Base-by-base conservation (phyloP, 2,797 vertebrate species). In the Morus bassanus region DNA sequence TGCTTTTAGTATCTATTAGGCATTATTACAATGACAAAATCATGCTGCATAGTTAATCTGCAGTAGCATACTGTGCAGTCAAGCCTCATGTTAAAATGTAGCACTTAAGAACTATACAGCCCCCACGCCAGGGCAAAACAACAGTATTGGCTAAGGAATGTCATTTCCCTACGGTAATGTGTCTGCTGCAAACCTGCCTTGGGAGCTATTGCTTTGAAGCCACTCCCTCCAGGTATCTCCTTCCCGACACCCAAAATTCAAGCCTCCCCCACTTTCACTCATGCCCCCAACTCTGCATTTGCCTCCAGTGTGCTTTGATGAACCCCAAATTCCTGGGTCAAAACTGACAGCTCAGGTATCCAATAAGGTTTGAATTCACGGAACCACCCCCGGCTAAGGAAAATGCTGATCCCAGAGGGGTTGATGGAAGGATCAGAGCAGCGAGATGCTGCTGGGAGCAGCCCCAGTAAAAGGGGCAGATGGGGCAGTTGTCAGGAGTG, bases 1-100 rank as follows among this genome's bases (percentile, higher is more conserved):
- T 17, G 88, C 84, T 89, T 94, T 88, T 37, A 91, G 89, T 78
- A 30, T 91, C 91, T 83, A 77, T 87, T 45, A 88, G 88, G 4
- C 31, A 1, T 31, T 14, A 88, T 46, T 45, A 64, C 56, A 45
- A 21, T 18, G 68, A 53, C 87, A 85, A 63, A 93, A 16, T 23
- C 22, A 23, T 21, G 70, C 85, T 69, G 90, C 82, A 73, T 11
- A 51, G 94, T 76, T 80, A 25, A 83, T 83, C 78, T 73, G 59
- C 65, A 11, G 51, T 3, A 74, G 50, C 81, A 39, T 8, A 41
- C 87, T 70, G 72, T 70, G 91, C 70, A 73, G 87, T 63, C 75
- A 43, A 77, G 65, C 69, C 50, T 73, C 0, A 1, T 13, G 64
- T 31, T 30, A 23, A 94, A 51, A 51, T 0, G 3, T 6, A 51